Evolutionary conservation across 2,797 vertebrate genomes (phyloP).

Genomic region (Crotalus adamanteus): DNA sequence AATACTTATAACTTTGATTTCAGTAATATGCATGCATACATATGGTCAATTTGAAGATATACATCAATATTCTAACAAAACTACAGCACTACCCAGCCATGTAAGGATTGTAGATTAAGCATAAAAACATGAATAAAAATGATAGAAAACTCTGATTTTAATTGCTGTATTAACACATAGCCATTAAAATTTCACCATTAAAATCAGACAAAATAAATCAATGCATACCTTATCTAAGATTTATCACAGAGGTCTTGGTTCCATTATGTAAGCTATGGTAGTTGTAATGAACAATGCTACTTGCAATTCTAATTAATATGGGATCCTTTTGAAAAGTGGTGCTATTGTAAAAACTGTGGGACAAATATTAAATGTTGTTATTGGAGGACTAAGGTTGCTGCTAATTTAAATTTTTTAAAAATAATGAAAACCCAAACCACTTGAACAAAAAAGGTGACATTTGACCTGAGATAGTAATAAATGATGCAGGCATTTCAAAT

Average conservation of each 20-base stretch:
- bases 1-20: neutral
- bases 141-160: neutral
- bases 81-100: neutral
- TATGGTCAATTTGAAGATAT: neutral
- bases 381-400: neutral
- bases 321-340: neutral
- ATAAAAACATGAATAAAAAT: neutral
- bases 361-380: neutral
- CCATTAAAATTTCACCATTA: neutral
- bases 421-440: neutral
- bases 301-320: neutral
- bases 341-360: neutral
- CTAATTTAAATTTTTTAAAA: neutral
- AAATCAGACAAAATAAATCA: neutral
- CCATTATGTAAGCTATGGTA: neutral
- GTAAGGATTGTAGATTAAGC: neutral
- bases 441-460: neutral
- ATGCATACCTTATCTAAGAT: neutral
- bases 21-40: neutral
- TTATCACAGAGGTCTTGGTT: neutral
- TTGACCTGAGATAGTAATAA: neutral
- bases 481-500: neutral
- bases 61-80: neutral
- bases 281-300: neutral
- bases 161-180: neutral